Base-by-base conservation (phyloP, 2,113 vertebrate genomes). In the Nansenia antarctica region DNA sequence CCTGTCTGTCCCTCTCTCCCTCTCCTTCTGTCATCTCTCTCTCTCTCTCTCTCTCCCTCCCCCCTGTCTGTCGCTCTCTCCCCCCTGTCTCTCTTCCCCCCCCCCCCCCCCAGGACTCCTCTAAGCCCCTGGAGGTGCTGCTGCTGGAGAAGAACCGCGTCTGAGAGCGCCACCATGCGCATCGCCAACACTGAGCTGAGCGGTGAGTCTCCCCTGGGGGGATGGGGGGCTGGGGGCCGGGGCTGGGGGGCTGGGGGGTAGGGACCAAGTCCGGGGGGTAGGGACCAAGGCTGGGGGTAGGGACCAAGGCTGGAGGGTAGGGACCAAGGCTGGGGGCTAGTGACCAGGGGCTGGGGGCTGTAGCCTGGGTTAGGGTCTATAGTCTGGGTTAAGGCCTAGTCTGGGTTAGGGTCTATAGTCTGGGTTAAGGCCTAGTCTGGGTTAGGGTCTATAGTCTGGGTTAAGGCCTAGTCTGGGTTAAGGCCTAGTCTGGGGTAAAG, bases 121-220 rank as follows among this genome's bases (percentile, higher is more conserved):
- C 94, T 73, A 99, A 98, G 86, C 94, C 98, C 1, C 90, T 99
- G 90, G 98, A 99, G 90, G 94, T 98, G 82, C 89, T 99, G 78
- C 88, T 99, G 83, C 93, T 99, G 91, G 97, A 98, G 90, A 99
- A 96, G 91, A 99, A 94, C 91, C 96, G 95, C 54, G 84, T 99
- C 98, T 0, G 97, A 99, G 93, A 99, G 93, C 0, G 92, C 97
- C 24, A 92, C 95, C 3, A 91, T 98, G 84, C 96, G 96, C 79
- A 98, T 96, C 79, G 93, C 94, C 64, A 98, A 96, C 90, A 95
- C 94, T 9, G 96, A 99, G 90, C 93, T 99, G 89, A 98, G 95
- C 31, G 95, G 98, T 99, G 95, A 95, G 97, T 96, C 62, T 68
- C 0, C 31, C 9, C 26, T 57, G 14, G 9, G 12, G 27, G 27